Conservation (phyloP, 2,888 invertebrate species). For the Tenodera sinensis region DNA sequence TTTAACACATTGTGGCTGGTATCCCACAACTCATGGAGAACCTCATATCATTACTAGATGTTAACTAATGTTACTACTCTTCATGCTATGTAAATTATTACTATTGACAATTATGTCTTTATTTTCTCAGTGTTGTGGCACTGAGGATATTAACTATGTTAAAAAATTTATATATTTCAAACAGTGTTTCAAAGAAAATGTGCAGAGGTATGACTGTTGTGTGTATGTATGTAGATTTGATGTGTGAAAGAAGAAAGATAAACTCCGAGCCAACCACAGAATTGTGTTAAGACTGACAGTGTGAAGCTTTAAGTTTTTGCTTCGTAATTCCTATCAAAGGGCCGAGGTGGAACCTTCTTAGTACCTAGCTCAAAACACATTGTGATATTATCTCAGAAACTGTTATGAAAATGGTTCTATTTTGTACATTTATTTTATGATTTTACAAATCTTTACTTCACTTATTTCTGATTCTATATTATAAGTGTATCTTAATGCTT, state of each 20-base stretch:
- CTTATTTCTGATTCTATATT: not conserved
- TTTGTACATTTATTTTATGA: not conserved
- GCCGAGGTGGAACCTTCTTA: not conserved
- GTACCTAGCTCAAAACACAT: not conserved
- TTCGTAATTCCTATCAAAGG: not conserved
- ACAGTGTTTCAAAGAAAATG: not conserved
- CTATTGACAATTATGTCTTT: not conserved
- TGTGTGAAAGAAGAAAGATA: not conserved
- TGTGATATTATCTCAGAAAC: not conserved
- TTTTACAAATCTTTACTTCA: not conserved
- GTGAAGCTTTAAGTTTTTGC: not conserved
- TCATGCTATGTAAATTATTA: not conserved
- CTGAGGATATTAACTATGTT: not conserved
- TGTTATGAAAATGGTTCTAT: not conserved
- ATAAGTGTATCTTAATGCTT: not conserved
- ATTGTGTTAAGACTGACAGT: slow-evolving; percentile 2
- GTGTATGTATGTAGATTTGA: not conserved
- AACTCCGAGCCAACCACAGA: slow-evolving; percentile 11
- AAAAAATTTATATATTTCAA: not conserved
- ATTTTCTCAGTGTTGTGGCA: not conserved
- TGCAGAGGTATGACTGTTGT: not conserved
- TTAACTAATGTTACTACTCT: not conserved
- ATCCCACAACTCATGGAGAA: not conserved
- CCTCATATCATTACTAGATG: not conserved
- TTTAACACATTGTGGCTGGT: not conserved